Evolutionary conservation across 2,797 vertebrate genomes (phyloP).

Genomic region (Paramormyrops hopkinsi): DNA sequence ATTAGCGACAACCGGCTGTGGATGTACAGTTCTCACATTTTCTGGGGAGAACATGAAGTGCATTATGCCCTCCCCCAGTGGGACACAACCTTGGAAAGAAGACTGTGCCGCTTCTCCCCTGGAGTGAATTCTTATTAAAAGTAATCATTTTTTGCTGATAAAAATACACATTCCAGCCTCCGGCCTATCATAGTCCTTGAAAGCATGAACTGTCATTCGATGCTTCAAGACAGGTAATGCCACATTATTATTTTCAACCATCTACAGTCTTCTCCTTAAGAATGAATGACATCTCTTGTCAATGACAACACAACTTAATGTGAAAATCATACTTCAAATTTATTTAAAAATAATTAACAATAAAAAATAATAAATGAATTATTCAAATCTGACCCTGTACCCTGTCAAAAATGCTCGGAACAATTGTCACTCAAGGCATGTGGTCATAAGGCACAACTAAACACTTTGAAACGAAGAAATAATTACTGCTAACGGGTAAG

Average conservation of each 20-base stretch:
- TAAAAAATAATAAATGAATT: not conserved
- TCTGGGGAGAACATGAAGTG: not conserved
- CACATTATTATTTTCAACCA: not conserved
- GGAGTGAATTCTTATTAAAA: conserved; percentile 23
- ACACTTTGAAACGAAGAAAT: not conserved
- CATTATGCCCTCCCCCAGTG: not conserved
- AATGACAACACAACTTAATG: not conserved
- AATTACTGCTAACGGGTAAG: not conserved
- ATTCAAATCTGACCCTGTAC: not conserved
- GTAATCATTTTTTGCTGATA: conserved; percentile 21
- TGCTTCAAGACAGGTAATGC: not conserved
- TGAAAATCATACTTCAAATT: not conserved
- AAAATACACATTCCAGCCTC: conserved; percentile 7
- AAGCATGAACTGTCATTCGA: not conserved
- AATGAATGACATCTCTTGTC: not conserved
- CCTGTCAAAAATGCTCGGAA: not conserved
- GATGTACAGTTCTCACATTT: not conserved
- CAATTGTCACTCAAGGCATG: not conserved
- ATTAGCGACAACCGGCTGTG: not conserved
- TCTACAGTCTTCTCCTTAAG: not conserved
- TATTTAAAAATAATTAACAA: not conserved
- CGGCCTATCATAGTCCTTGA: conserved; percentile 16
- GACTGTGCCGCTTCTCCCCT: conserved; percentile 19
- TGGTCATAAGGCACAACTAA: not conserved
- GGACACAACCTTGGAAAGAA: not conserved